Evolutionary conservation across 1,140 invertebrate genomes (phyloP).

Genomic region (Venturia canescens): DNA sequence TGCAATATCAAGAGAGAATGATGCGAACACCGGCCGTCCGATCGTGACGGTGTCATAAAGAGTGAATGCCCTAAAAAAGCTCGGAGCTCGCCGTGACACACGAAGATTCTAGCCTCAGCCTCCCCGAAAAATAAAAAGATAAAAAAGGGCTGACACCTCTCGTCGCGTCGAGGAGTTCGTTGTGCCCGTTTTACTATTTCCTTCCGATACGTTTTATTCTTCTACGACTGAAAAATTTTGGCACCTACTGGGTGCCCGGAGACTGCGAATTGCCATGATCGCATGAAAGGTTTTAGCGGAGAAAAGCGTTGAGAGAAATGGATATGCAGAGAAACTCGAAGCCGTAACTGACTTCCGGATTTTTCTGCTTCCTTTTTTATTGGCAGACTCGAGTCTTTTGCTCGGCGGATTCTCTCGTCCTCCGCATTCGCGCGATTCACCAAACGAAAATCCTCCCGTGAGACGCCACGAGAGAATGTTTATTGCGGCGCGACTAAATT

Average conservation of each 20-base stretch:
- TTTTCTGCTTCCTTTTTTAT: background rate
- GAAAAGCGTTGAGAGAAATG: background rate
- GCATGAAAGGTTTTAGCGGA: background rate
- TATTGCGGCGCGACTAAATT: conserved; percentile 15
- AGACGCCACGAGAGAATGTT: conserved; percentile 2
- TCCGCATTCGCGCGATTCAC: background rate
- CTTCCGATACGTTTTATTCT: background rate
- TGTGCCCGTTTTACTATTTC: background rate
- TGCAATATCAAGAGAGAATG: too few relatives aligned
- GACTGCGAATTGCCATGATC: background rate
- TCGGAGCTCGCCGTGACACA: background rate
- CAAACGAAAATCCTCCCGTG: background rate
- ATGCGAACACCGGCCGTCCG: too few relatives aligned
- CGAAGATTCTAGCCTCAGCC: background rate
- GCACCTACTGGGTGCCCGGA: background rate
- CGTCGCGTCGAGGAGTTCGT: conserved; percentile 15
- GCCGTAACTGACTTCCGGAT: background rate
- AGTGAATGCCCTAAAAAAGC: background rate
- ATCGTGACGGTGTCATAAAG: too few relatives aligned
- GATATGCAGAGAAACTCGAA: background rate
- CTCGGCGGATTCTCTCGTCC: background rate
- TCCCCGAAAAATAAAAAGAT: background rate
- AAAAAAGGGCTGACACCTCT: background rate
- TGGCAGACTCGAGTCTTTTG: background rate
- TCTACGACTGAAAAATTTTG: background rate